phyloP scores from a whole-genome alignment of 2,888 invertebrate species.

The Hirtodrosophila confusa region DNA sequence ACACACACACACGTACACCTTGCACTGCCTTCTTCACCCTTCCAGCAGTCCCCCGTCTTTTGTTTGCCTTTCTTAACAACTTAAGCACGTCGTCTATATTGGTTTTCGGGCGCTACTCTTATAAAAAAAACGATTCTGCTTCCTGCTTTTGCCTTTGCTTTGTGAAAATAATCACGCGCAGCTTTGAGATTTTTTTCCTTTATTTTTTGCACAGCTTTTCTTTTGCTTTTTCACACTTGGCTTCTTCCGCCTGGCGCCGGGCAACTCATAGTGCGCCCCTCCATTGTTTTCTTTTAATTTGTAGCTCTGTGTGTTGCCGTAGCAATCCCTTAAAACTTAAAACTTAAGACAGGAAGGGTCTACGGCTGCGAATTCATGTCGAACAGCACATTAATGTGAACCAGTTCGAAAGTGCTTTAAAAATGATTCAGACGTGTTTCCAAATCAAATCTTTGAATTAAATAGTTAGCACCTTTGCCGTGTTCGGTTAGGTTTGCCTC shows the following conservation, averaged over 20 bases:
- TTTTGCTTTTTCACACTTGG: constrained; percentile 74
- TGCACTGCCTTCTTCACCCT: constrained; percentile 14
- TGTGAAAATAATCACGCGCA: constrained; percentile 77
- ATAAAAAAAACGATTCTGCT: constrained; percentile 55
- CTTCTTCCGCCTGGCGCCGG: constrained; percentile 66
- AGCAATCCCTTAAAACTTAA: constrained; percentile 31
- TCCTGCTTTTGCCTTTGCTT: constrained; percentile 68
- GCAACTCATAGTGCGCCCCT: constrained; percentile 25
- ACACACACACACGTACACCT: constrained; percentile 22
- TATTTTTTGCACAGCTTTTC: constrained; percentile 53
- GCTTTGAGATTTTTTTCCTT: constrained; percentile 53
- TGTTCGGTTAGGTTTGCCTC: no score
- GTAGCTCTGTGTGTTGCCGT: constrained; percentile 33
- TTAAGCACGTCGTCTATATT: constrained; percentile 78
- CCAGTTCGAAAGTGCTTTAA: constrained; percentile 6
- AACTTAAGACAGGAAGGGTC: constrained; percentile 12
- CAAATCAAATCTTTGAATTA: background rate
- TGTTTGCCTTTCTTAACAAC: constrained; percentile 78
- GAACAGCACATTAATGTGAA: constrained; percentile 40
- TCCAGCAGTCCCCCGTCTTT: constrained; percentile 28
- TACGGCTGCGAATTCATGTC: constrained; percentile 28
- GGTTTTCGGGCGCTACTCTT: constrained; percentile 69
- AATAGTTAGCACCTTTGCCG: background rate
- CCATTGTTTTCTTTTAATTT: constrained; percentile 79
- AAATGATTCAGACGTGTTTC: constrained; percentile 10